Base-by-base conservation (phyloP, 2,113 vertebrate species). In the Pungitius pungitius region DNA sequence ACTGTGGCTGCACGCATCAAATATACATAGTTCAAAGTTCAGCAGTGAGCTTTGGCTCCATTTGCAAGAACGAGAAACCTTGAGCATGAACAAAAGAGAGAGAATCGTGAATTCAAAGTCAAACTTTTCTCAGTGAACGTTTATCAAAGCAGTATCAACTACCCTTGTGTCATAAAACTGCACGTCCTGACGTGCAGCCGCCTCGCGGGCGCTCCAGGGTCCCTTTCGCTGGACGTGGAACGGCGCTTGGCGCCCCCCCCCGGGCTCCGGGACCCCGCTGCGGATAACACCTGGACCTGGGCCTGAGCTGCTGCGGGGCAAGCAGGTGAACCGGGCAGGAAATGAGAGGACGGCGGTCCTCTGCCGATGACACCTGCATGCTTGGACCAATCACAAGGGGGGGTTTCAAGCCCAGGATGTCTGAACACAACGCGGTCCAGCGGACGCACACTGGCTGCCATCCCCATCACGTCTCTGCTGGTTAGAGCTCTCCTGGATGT, bases 331-430 rank as follows among this genome's bases (percentile, higher is more conserved):
- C 15, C 61, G 64, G 85, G 86, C 88, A 89, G 69, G 64, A 81
- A 80, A 89, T 85, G 78, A 92, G 84, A 91, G 85, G 68, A 79
- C 27, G 45, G 52, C 24, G 56, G 51, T 74, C 88, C 70, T 85
- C 80, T 77, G 82, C 77, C 77, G 69, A 57, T 66, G 59, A 59
- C 75, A 47, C 55, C 11, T 10, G 49, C 49, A 30, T 47, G 52
- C 75, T 73, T 90, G 85, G 81, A 83, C 69, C 26, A 24, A 49
- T 20, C 49, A 68, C 40, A 45, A 40, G 35, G n/a, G 20, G 47
- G 18, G 8, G 20, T 67, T 80, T 54, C 55, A 69, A 69, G 51
- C 66, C 69, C 67, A 60, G 82, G 65, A 71, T 56, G 73, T 82
- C 85, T 81, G 83, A 89, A 88, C 77, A 71, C 56, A 75, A 61